Conservation (phyloP, 2,113 vertebrate genomes). For the Petromus typicus region DNA sequence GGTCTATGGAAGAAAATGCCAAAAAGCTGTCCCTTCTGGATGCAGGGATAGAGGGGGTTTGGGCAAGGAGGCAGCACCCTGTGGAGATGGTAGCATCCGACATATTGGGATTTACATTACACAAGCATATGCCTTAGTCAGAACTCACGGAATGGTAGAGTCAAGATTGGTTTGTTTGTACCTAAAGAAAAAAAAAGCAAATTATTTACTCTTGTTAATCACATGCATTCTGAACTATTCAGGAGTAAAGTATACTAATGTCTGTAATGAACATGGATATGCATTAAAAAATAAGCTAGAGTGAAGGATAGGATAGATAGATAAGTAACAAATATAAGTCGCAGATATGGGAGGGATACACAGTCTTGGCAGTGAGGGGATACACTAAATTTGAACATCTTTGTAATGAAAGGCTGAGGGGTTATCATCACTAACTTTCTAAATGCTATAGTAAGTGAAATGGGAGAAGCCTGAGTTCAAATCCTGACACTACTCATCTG, state of each 20-base stretch:
- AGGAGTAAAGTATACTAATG: background rate
- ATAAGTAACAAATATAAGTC: conserved; percentile 7
- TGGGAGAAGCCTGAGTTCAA: background rate
- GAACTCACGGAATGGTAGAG: background rate
- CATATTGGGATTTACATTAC: background rate
- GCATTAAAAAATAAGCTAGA: background rate
- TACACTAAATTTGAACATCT: background rate
- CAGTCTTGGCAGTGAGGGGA: background rate
- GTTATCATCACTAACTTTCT: background rate
- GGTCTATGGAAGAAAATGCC: background rate
- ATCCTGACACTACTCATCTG: too few species aligned
- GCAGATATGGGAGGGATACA: background rate
- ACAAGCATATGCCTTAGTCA: background rate
- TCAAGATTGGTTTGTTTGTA: background rate
- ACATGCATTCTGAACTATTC: background rate
- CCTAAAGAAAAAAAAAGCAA: background rate
- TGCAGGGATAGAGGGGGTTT: background rate
- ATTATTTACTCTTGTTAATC: conserved; percentile 20
- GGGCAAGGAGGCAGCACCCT: background rate
- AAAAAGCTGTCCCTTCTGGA: background rate
- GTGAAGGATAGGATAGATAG: background rate
- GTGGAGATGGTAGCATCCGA: background rate
- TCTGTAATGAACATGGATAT: conserved; percentile 5
- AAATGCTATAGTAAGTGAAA: background rate
- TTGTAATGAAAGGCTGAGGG: background rate